Evolutionary conservation across 2,797 vertebrate genomes (phyloP).

Genomic region (Gouania willdenowi): DNA sequence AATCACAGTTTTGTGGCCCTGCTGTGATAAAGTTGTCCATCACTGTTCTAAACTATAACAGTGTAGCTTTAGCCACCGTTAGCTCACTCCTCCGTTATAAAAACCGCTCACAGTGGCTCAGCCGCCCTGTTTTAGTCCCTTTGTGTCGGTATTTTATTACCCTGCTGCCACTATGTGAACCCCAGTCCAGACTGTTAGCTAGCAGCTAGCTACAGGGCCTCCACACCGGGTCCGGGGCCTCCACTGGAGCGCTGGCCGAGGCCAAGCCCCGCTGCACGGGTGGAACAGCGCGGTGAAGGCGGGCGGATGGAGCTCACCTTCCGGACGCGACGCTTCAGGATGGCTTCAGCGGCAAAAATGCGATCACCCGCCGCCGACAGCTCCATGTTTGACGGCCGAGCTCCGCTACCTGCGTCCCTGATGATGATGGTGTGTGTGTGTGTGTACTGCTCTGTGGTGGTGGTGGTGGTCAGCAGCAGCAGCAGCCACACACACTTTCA

Average conservation of each 20-base stretch:
- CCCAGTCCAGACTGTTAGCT: slow-evolving; percentile 33
- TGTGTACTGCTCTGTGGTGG: slow-evolving; percentile 15
- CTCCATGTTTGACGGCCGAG: slow-evolving; percentile 82
- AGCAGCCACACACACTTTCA: too few relatives aligned
- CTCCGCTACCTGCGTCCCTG: slow-evolving; percentile 22
- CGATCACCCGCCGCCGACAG: slow-evolving; percentile 89
- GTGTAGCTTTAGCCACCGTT: slow-evolving; percentile 45
- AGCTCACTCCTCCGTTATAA: slow-evolving; percentile 43
- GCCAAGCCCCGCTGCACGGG: too few relatives aligned
- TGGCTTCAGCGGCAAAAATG: slow-evolving; percentile 92
- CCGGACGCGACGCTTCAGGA: slow-evolving; percentile 90
- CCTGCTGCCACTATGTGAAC: slow-evolving; percentile 14
- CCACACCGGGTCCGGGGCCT: slow-evolving; percentile 3
- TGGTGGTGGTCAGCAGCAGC: too few relatives aligned
- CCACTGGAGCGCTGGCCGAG: slow-evolving; percentile 11
- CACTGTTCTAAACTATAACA: slow-evolving; percentile 8
- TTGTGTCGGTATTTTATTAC: slow-evolving; percentile 56
- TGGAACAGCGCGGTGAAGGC: too few relatives aligned
- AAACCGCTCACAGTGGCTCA: slow-evolving; percentile 2
- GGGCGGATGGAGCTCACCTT: slow-evolving; percentile 79
- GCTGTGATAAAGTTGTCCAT: too few relatives aligned
- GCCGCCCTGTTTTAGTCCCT: too few relatives aligned
- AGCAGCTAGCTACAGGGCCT: slow-evolving; percentile 46
- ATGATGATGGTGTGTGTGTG: slow-evolving; percentile 1
- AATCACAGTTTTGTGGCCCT: too few relatives aligned